Evolutionary conservation across 2,113 vertebrate species (phyloP), one percentile per base, ranked within the genome.

Genomic region (Ammodytes dubius): DNA sequence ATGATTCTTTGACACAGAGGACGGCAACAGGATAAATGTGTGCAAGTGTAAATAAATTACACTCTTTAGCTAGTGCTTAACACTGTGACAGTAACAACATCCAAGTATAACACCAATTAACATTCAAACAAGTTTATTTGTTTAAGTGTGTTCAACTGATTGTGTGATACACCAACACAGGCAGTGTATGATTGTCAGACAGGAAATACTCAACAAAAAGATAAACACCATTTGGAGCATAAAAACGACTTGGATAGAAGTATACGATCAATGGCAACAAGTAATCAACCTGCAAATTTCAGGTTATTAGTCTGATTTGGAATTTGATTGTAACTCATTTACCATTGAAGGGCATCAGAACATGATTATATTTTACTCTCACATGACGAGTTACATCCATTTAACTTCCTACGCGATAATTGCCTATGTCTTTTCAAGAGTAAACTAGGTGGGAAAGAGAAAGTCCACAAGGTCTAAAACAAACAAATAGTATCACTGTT

Each of bases 401-500:
- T 43, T 10, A 10, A 1, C 27, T 27, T 27, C 27, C 27, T 27
- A 27, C 2, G 27, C 27, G 27, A 27, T 27, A 49, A 43, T 11
- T 14, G 6, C 7, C 40, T 50, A 19, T 19, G 10, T 19, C 57
- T 79, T 54, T 73, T 70, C 49, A 56, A 49, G 8, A 53, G 35
- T 15, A 70, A 70, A 81, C 35, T 27, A 42, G 9, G 52, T 47
- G 50, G 59, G 46, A 39, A 27, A 13, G n/a, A 39, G 49, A 67
- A 84, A 79, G 35, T 63, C 40, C 12, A 74, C 53, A 17, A 0
- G 46, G 52, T 69, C 52, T 74, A 42, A 53, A 54, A 17, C 56
- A 15, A 57, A 17, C n/a, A 73, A 68, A 83, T 79, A 65, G 66
- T 9, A 74, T 54, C 47, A 19, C 11, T 19, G 14, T 15, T 78